Percentiles rank a stretch among this genome's conserved stretches.
phyloP scores from a whole-genome alignment of 2,888 invertebrate species.

The Bugulina stolonifera region DNA sequence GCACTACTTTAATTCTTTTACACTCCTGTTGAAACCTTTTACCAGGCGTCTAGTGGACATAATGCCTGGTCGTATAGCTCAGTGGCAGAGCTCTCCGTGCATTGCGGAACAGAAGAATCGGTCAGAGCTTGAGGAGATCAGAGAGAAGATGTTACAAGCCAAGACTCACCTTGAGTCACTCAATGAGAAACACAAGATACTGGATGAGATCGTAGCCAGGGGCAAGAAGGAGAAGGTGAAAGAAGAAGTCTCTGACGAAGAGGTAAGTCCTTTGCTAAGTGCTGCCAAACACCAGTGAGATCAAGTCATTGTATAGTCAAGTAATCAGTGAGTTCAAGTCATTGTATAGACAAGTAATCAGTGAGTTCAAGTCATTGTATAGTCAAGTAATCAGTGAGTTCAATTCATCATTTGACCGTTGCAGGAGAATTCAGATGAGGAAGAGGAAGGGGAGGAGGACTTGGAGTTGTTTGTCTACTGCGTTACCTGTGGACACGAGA shows the following conservation, averaged over 20 bases:
- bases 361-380: no score
- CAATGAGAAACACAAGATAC: conserved; percentile 56
- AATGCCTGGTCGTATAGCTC: conserved; percentile 82
- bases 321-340: no score
- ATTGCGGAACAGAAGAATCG: conserved; percentile 76
- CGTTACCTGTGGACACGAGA: conserved; percentile 93
- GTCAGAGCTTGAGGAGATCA: conserved; percentile 61
- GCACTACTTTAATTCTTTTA: background rate
- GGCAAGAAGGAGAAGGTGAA: conserved; percentile 62
- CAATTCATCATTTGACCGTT: no score
- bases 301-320: no score
- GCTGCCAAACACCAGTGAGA: no score
- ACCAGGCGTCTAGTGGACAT: conserved; percentile 59
- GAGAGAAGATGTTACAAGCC: conserved; percentile 73
- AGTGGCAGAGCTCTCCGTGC: conserved; percentile 82
- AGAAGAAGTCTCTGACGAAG: conserved; percentile 38
- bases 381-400: no score
- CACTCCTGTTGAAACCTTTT: background rate
- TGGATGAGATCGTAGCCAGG: conserved; percentile 74
- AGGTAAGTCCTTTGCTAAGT: conserved; percentile 7
- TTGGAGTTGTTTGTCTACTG: conserved; percentile 79
- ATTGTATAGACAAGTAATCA: no score
- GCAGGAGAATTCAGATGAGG: conserved; percentile 38
- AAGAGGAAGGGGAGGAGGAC: conserved; percentile 61
- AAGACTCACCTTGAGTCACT: conserved; percentile 63